Base-by-base conservation (phyloP, 2,113 vertebrate species). In the human region DNA sequence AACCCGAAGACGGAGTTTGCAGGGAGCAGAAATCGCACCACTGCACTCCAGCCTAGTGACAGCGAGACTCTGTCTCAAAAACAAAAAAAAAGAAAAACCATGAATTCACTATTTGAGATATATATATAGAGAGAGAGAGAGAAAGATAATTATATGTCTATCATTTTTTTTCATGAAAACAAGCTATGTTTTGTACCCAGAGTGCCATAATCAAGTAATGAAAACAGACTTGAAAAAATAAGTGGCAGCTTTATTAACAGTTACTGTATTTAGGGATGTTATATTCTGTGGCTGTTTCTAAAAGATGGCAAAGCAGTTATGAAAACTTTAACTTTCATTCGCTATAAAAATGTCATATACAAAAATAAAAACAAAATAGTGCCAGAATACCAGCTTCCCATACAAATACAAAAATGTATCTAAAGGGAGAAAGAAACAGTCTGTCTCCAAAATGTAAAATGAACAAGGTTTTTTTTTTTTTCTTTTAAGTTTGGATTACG, bases 181-280 rank as follows among this genome's bases (percentile, higher is more conserved):
- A 96, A 85, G 66, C 90, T 57, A 48, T 27, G 76, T 96, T 96
- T 95, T 97, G 80, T 94, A 68, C 25, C 43, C 50, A 80, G 22
- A 27, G 35, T 75, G 25, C 68, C 55, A 68, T 92, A 86, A 89
- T 55, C 96, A 91, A 90, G 93, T 76, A 85, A 89, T 85, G 61
- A 91, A 96, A 96, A 96, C 59, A 78, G 76, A 45, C 55, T 86
- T 66, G 17, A 81, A 59, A 80, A 52, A 94, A n/a, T 59, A 45
- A 90, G 45, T 14, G 18, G 7, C 52, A 2, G 17, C n/a, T 78
- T 95, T 80, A n/a, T 35, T 93, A 94, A 85, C 43, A 72, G 57
- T 85, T 79, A 59, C 40, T 3, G 0, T 89, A 85, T 93, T 87
- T 90, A 92, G 87, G 64, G n/a, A 75, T 50, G n/a, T 35, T 91